These are phyloP conservation scores for Nematopogon swammerdamellus DNA, from an alignment of 2,888 invertebrate species.

Conservation along the genomic window DNA sequence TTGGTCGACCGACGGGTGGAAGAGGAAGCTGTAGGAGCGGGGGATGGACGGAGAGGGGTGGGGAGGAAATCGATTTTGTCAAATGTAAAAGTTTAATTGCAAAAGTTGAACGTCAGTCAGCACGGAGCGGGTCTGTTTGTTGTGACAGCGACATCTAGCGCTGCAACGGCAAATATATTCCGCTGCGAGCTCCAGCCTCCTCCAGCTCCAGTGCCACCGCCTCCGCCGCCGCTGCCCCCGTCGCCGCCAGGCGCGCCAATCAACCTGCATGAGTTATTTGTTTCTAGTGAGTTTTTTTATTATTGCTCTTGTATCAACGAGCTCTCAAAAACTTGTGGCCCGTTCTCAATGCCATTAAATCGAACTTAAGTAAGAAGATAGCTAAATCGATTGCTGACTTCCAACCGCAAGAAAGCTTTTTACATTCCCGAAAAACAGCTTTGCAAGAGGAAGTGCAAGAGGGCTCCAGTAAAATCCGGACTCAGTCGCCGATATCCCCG, in stretches of 20 bases:
- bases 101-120: slow-evolving; percentile 24
- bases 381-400: too few relatives aligned
- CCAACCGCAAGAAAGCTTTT: background rate
- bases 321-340: too few relatives aligned
- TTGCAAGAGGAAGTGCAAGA: background rate
- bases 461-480: background rate
- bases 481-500: background rate
- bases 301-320: too few relatives aligned
- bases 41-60: background rate
- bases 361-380: too few relatives aligned
- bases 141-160: background rate
- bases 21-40: background rate
- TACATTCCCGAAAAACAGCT: background rate
- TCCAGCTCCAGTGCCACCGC: too few relatives aligned
- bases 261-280: too few relatives aligned
- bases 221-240: too few relatives aligned
- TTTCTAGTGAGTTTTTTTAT: too few relatives aligned
- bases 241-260: too few relatives aligned
- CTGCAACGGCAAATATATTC: background rate
- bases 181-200: too few relatives aligned
- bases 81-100: slow-evolving; percentile 44
- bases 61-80: background rate
- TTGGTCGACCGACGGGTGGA: background rate
- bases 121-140: background rate
- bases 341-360: too few relatives aligned